Base-by-base conservation (phyloP, 2,113 vertebrate genomes). In the Penelope pileata region DNA sequence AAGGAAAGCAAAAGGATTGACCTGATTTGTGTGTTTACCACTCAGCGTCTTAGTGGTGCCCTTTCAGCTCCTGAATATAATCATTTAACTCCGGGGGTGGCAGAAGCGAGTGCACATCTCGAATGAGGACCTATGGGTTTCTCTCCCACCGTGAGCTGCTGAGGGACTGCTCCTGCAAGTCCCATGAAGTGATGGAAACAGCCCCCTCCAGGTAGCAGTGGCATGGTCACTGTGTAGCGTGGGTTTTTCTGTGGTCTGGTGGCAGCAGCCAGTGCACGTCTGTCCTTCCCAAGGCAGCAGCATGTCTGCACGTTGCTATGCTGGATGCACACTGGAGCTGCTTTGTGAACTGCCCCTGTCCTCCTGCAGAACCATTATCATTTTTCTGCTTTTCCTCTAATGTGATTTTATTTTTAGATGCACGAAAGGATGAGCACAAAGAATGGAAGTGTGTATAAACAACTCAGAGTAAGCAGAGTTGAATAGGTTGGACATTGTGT, bases 21-120 rank as follows among this genome's bases (percentile, higher is more conserved):
- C 95, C 96, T 96, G 93, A 96, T 97, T 96, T 95, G 94, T 96
- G 94, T 96, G 96, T 96, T 97, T 96, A 96, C 92, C 92, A 95
- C 95, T 94, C 94, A 45, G 93, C 2, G 0, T 72, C 93, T 96
- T 82, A 91, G 85, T 1, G 16, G 94, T 79, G 80, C 94, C 90
- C 94, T 92, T 90, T 38, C 86, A 72, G 90, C 86, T 90, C 92
- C 88, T 11, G 66, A 30, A 12, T 43, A 36, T 14, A 50, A 86
- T 78, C 7, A 4, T 21, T 79, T 89, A 50, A 73, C 80, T 82
- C 86, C 1, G 2, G 0, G 48, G 66, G 83, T 78, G 79, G 73
- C 76, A 38, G 83, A 62, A 70, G n/a, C 47, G 14, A 63, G 53
- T 0, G 38, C 17, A 1, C 4, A 64, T 26, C 67, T 60, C 60